Base-by-base conservation (phyloP, 2,888 invertebrate species). In the Dicyrtoma fusca region DNA sequence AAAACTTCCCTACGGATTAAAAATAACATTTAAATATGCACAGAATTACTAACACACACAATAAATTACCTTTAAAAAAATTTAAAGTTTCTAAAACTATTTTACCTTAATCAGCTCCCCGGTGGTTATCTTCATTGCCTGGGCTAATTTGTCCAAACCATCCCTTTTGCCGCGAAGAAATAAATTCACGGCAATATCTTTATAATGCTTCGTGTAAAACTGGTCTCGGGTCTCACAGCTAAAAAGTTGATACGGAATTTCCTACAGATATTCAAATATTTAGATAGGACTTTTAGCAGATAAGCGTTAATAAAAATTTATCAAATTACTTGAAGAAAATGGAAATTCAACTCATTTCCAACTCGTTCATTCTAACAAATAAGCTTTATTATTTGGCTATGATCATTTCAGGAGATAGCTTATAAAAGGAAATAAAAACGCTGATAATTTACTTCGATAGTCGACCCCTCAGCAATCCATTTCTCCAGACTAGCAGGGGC, bases 161-260 rank as follows among this genome's bases (percentile, higher is more conserved):
- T 79, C 69, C 21, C 82, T 77, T 47, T 83, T 81, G 1, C 83
- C 82, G 55, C 82, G 82, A 44, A 83, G 82, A 23, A 87, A 81
- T 26, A 86, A 78, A 53, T 85, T 80, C 0, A 85, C 84, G 10
- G 85, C 82, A 44, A 87, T 82, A 21, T 82, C 78, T 19, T 83
- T 80, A 64, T 84, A 81, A 76, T 87, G 83, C 53, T 82, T 83
- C 0, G 78, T 68, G 69, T 83, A 85, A 80, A 88, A 87, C 23
- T 85, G 82, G 8, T 81, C 77, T 69, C 83, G 82, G 11, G 75
- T 81, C 4, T 76, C 70, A 75, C 83, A 84, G 19, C 82, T 82
- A 25, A 85, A 82, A 45, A 85, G 78, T 17, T 74, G 73, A 76
- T 82, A 84, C 2, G 84, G 85, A 77, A 86, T 84, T 45, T 82